Evolutionary conservation across 2,113 vertebrate species (phyloP).

Genomic region (Scomber japonicus): DNA sequence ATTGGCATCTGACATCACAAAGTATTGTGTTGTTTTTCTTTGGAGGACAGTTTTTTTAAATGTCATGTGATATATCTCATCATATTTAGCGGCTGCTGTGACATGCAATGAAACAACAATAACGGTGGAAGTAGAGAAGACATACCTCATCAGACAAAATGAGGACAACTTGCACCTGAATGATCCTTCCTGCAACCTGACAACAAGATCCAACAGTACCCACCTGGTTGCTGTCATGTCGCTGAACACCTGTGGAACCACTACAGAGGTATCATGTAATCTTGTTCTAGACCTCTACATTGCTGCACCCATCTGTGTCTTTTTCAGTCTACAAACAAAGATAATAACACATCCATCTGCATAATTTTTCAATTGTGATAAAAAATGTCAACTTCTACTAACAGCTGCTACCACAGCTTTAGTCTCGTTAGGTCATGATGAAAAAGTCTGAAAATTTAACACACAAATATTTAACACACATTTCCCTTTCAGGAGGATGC

Average conservation of each 20-base stretch:
- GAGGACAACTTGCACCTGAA: slow-evolving; percentile 61
- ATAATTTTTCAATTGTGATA: too few species aligned
- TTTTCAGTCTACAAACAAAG: too few species aligned
- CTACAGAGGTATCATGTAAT: slow-evolving; percentile 14
- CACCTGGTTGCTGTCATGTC: slow-evolving; percentile 45
- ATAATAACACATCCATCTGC: too few species aligned
- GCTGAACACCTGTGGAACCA: slow-evolving; percentile 45
- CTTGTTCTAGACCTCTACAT: background rate
- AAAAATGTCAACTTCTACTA: too few species aligned
- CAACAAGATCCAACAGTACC: background rate
- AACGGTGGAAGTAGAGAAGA: slow-evolving; percentile 57
- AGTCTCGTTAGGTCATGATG: too few species aligned
- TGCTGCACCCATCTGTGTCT: too few species aligned
- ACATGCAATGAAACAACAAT: slow-evolving; percentile 67
- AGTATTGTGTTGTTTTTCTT: too few species aligned
- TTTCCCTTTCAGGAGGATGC: slow-evolving; percentile 62
- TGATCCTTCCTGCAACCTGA: slow-evolving; percentile 51
- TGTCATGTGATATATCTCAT: background rate
- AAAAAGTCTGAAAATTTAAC: too few species aligned
- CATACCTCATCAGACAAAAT: slow-evolving; percentile 39
- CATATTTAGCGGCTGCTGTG: slow-evolving; percentile 30
- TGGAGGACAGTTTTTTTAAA: too few species aligned
- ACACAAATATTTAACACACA: too few species aligned
- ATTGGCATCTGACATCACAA: too few species aligned
- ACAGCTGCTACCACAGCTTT: too few species aligned